Evolutionary conservation across 35 echinoderm and acorn worm genomes (phyloP).

Genomic region (Amphiura filiformis): DNA sequence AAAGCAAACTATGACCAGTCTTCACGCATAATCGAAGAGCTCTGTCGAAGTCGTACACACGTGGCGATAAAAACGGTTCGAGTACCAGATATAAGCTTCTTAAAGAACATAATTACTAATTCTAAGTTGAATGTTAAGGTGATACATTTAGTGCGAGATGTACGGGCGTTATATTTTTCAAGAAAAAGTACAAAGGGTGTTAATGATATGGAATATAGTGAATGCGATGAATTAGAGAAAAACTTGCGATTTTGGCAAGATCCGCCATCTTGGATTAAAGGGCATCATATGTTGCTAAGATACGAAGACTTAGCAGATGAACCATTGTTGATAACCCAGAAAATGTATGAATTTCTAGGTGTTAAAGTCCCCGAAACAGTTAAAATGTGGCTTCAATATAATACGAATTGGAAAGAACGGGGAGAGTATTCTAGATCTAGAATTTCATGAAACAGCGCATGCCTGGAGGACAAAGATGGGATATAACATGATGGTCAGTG

Average conservation of each 20-base stretch:
- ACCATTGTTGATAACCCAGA: background rate
- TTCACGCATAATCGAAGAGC: background rate
- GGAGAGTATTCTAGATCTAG: background rate
- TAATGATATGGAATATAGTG: background rate
- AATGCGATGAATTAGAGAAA: background rate
- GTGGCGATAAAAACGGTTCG: background rate
- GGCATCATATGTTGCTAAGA: background rate
- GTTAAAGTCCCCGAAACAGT: background rate
- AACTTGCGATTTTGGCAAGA: background rate
- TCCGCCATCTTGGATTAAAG: background rate
- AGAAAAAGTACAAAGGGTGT: background rate
- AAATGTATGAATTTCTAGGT: background rate
- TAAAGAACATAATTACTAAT: background rate
- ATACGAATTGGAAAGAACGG: background rate
- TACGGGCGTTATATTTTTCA: background rate
- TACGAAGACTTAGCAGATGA: background rate
- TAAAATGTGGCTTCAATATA: background rate
- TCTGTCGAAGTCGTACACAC: background rate
- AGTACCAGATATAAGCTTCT: background rate
- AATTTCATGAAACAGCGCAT: background rate
- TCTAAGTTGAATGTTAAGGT: background rate
- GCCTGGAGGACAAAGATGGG: background rate
- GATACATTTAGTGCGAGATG: background rate
- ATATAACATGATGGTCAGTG: background rate
- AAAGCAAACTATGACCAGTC: background rate